Evolutionary conservation across 2,888 invertebrate species (phyloP), one percentile per base, ranked within the genome.

Genomic region (Apoderus coryli): DNA sequence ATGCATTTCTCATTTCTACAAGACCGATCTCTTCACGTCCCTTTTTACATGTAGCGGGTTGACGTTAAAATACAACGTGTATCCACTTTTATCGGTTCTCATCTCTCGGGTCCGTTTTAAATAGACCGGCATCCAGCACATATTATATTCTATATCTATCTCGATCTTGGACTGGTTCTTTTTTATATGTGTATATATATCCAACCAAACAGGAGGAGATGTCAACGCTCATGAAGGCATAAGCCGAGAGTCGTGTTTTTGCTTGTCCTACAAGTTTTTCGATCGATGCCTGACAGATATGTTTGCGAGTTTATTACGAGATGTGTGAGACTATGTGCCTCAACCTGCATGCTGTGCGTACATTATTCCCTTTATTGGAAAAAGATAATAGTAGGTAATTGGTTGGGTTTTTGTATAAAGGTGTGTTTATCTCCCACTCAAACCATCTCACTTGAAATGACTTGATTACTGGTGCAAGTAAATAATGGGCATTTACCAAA

Each of bases 1-100:
- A 46, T 42, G 37, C 41, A 39, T 40, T 38, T 44, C 39, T 43
- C 38, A 31, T 40, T 44, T 43, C 35, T 37, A 31, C 29, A 30
- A 38, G 28, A 35, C 33, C 41, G 42, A 39, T 39, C 39, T 42
- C 32, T 29, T 35, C 31, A 31, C 31, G 27, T 27, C 24, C 31
- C 27, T 10, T n/a, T 31, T 31, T 16, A 32, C 31, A 34, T 31
- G 25, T 22, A 22, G 33, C 30, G 25, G 33, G 19, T 36, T 47
- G 50, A 50, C 48, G 44, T 49, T 50, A 49, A 52, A 51, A 50
- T 52, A 50, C 48, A 49, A 47, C 49, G 50, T 52, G 50, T 46
- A 48, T 47, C 47, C 37, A 32, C 36, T 29, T 40, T 50, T 52
- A 52, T 52, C 52, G 38, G 38, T 37, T n/a, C n/a, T n/a, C 36